phyloP scores from a whole-genome alignment of 1,140 invertebrate species.

The Lordiphosa mommai region DNA sequence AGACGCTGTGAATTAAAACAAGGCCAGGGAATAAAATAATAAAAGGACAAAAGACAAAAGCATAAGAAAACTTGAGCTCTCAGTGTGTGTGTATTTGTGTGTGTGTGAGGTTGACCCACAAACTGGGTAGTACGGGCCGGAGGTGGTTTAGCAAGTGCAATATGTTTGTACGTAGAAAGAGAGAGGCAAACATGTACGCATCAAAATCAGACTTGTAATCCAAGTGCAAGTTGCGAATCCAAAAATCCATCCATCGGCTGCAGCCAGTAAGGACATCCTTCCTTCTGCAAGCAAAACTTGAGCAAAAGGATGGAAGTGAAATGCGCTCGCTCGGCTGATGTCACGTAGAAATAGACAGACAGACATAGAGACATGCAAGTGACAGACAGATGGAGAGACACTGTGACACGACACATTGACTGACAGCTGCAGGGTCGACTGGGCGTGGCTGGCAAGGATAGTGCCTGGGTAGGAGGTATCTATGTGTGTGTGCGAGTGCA shows the following conservation, averaged over 20 bases:
- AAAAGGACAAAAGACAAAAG: slow-evolving; percentile 77
- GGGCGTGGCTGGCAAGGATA: slow-evolving; percentile 39
- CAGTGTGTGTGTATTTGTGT: slow-evolving; percentile 9
- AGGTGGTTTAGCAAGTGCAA: slow-evolving; percentile 29
- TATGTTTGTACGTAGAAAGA: slow-evolving; percentile 17
- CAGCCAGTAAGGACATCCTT: slow-evolving; percentile 39
- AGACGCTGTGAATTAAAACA: slow-evolving; percentile 78
- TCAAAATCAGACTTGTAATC: slow-evolving; percentile 78
- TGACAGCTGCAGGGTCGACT: slow-evolving; percentile 72
- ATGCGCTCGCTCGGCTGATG: slow-evolving; percentile 58
- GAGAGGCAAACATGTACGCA: slow-evolving; percentile 64
- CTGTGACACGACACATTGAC: slow-evolving; percentile 79
- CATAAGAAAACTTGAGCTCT: slow-evolving; percentile 66
- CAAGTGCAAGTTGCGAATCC: slow-evolving; percentile 77
- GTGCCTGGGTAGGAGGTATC: slow-evolving; percentile 49
- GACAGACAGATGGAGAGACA: slow-evolving; percentile 79
- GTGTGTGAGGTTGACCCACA: slow-evolving; percentile 56
- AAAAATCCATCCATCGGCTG: slow-evolving; percentile 74
- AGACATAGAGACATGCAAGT: slow-evolving; percentile 74
- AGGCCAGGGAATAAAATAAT: slow-evolving; percentile 77
- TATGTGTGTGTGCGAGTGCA: slow-evolving; percentile 45
- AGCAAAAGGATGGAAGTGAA: slow-evolving; percentile 30
- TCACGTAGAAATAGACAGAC: slow-evolving; percentile 61
- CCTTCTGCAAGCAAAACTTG: slow-evolving; percentile 33
- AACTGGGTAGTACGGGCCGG: slow-evolving; percentile 11